Evolutionary conservation across 2,797 vertebrate genomes (phyloP).

Genomic region (Acestrorhynchus altus): DNA sequence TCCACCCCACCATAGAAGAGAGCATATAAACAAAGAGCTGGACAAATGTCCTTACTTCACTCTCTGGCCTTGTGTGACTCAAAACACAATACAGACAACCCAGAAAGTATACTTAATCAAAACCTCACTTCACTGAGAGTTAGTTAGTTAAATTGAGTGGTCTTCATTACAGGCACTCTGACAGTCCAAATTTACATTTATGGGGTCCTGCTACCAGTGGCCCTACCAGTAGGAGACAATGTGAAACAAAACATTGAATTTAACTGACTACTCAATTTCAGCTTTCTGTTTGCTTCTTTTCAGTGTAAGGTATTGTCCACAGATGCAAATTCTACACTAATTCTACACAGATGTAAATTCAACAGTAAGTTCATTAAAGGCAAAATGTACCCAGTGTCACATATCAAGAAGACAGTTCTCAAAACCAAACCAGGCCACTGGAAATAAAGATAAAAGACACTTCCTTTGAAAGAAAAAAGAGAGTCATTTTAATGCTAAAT

Average conservation of each 20-base stretch:
- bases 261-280: no score
- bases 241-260: no score
- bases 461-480: background rate
- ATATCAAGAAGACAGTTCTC: conserved; percentile 4
- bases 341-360: background rate
- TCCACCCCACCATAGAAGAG: conserved; percentile 69
- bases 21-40: conserved; percentile 62
- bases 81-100: background rate
- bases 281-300: no score
- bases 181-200: no score
- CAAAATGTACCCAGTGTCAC: conserved; percentile 32
- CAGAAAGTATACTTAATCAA: no score
- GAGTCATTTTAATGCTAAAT: conserved; percentile 4
- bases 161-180: no score
- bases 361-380: conserved; percentile 19
- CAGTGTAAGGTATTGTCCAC: background rate
- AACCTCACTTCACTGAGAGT: no score
- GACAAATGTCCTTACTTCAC: conserved; percentile 30
- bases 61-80: no score
- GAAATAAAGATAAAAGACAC: conserved; percentile 20
- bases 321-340: background rate
- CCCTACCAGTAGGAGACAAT: no score
- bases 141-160: no score
- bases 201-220: no score
- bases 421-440: conserved; percentile 16